Conservation (phyloP, 1,140 invertebrate species). For the Trichonephila clavipes region DNA sequence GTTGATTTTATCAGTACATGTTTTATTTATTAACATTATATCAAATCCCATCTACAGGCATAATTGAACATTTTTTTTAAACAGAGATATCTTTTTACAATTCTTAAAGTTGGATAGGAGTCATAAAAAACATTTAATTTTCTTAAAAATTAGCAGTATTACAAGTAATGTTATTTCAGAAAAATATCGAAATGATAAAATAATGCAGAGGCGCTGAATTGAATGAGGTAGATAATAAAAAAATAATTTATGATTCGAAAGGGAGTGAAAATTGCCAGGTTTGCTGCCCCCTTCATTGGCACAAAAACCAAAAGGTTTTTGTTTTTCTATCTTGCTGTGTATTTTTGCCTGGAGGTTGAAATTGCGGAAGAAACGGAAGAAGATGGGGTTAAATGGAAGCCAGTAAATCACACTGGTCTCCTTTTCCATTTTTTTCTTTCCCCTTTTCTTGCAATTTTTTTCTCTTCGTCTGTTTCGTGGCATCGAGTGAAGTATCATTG, state of each 20-base stretch:
- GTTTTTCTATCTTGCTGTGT: neutral
- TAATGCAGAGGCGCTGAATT: too few relatives aligned
- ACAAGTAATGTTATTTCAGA: too few relatives aligned
- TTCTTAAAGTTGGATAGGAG: too few relatives aligned
- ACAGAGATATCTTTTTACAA: too few relatives aligned
- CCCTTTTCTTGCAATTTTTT: too few relatives aligned
- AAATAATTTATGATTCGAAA: neutral
- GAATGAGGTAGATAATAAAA: neutral
- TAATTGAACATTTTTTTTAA: too few relatives aligned
- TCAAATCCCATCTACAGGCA: too few relatives aligned
- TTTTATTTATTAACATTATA: too few relatives aligned
- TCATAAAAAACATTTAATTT: too few relatives aligned
- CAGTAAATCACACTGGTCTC: slow-evolving; percentile 40
- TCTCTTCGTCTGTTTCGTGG: slow-evolving; percentile 27
- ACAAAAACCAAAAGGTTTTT: neutral
- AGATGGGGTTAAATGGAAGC: slow-evolving; percentile 32
- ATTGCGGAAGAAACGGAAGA: neutral
- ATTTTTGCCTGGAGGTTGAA: neutral
- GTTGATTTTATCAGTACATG: too few relatives aligned
- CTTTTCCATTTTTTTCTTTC: neutral
- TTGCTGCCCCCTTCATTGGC: neutral
- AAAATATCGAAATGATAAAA: too few relatives aligned
- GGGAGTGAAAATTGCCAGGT: neutral
- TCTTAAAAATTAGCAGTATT: too few relatives aligned
- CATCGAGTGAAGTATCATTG: slow-evolving; percentile 55